These are phyloP conservation scores for Rhodinocichla rosea DNA, from an alignment of 2,113 vertebrate genomes.

Conservation along the genomic window DNA sequence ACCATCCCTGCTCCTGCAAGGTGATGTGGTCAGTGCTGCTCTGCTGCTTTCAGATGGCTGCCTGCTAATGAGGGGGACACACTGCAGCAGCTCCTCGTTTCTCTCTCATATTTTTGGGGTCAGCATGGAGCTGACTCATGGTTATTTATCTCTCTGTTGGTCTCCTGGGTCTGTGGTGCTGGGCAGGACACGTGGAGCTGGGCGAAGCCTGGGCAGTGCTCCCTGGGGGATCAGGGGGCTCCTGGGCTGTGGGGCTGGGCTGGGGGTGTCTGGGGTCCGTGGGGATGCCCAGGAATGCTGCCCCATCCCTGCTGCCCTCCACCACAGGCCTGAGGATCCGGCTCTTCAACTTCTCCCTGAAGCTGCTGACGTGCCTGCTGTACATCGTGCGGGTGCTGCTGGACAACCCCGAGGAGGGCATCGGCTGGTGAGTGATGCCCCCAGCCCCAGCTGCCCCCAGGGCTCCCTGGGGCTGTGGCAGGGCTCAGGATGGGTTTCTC, in stretches of 20 bases:
- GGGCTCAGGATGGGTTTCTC: accelerated
- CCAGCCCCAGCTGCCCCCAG: too few species aligned
- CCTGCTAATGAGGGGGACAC: neutral
- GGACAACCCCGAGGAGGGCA: conserved; percentile 76
- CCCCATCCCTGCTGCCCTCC: neutral
- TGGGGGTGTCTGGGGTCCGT: neutral
- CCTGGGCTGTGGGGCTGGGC: neutral
- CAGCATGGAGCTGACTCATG: neutral
- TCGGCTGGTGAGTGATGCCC: conserved; percentile 81
- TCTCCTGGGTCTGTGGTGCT: accelerated
- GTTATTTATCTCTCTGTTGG: neutral
- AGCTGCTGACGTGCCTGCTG: conserved; percentile 92
- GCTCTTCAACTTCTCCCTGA: conserved; percentile 94
- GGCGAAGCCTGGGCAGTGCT: accelerated
- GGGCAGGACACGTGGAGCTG: accelerated
- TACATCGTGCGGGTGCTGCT: conserved; percentile 91
- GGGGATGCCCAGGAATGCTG: accelerated
- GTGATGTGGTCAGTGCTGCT: neutral
- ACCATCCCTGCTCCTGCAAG: accelerated
- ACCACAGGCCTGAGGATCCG: conserved; percentile 89
- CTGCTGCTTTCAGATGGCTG: neutral
- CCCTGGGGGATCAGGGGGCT: accelerated
- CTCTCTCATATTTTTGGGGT: neutral
- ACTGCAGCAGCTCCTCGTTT: neutral
- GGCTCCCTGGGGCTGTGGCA: accelerated